Percentiles rank a stretch among this genome's conserved stretches.
phyloP scores from a whole-genome alignment of 1,140 invertebrate species.

The Apis laboriosa region DNA sequence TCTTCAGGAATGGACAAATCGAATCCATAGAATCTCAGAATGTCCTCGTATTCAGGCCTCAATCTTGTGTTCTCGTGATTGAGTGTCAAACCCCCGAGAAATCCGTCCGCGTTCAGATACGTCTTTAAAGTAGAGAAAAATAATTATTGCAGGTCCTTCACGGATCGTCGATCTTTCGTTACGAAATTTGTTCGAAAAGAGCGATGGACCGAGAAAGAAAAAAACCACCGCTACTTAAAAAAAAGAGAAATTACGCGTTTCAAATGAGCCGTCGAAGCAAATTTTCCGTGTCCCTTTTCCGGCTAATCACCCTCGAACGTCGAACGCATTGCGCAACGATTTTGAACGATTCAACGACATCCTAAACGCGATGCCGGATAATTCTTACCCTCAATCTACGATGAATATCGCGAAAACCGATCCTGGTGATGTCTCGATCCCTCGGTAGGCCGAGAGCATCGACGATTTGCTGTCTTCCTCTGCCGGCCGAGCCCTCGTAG shows the following conservation, averaged over 20 bases:
- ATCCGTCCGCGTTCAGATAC: constrained; percentile 90
- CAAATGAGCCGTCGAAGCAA: constrained; percentile 3
- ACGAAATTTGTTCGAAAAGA: background rate
- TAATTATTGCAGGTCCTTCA: background rate
- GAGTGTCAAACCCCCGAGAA: constrained; percentile 88
- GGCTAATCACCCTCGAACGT: background rate
- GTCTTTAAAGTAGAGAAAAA: constrained; percentile 80
- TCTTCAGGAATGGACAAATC: constrained; percentile 77
- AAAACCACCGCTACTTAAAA: constrained; percentile 1
- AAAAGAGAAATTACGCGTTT: constrained; percentile 39
- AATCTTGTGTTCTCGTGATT: constrained; percentile 89
- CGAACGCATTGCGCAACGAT: constrained; percentile 7
- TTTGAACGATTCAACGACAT: background rate
- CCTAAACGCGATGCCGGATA: background rate
- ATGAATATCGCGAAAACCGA: constrained; percentile 90
- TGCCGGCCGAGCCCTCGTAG: constrained; percentile 87
- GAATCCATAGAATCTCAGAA: constrained; percentile 89
- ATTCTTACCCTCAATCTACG: constrained; percentile 86
- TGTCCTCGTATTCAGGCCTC: constrained; percentile 85
- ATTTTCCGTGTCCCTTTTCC: background rate
- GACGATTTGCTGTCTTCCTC: constrained; percentile 86
- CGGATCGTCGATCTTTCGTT: background rate
- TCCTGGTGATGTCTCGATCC: constrained; percentile 85
- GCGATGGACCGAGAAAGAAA: constrained; percentile 26
- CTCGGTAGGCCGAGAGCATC: constrained; percentile 85